Conservation (phyloP, 2,888 invertebrate genomes). For the Lutraria lutraria region DNA sequence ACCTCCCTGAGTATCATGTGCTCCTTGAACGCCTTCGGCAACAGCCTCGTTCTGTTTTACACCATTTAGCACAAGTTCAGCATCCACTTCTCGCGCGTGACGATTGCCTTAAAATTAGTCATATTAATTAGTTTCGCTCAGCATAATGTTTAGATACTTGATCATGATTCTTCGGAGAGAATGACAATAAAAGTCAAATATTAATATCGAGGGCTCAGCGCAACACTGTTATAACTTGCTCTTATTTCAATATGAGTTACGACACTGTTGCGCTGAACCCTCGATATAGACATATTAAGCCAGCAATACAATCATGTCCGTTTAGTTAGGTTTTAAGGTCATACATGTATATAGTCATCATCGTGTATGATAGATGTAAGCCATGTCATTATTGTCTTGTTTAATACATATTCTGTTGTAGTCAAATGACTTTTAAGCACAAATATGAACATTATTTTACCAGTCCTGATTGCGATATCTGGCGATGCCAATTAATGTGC, state of each 20-base stretch:
- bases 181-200: neutral
- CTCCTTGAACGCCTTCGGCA: constrained; percentile 34
- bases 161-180: neutral
- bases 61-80: constrained; percentile 44
- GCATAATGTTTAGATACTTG: neutral
- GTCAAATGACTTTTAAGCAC: too few species aligned
- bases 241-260: too few species aligned
- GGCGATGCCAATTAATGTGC: too few species aligned
- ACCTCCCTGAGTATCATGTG: constrained; percentile 52
- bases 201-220: too few species aligned
- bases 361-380: neutral
- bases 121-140: neutral
- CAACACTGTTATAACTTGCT: too few species aligned
- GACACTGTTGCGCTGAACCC: too few species aligned
- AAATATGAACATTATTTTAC: too few species aligned
- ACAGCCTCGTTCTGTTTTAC: constrained; percentile 46
- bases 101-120: constrained; percentile 32
- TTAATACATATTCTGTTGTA: neutral
- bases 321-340: neutral
- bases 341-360: neutral
- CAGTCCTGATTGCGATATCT: too few species aligned
- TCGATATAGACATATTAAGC: too few species aligned
- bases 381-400: neutral
- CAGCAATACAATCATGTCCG: neutral
- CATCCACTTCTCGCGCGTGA: constrained; percentile 52